Base-by-base conservation (phyloP, 2,888 invertebrate species). In the Cataglyphis albicans region DNA sequence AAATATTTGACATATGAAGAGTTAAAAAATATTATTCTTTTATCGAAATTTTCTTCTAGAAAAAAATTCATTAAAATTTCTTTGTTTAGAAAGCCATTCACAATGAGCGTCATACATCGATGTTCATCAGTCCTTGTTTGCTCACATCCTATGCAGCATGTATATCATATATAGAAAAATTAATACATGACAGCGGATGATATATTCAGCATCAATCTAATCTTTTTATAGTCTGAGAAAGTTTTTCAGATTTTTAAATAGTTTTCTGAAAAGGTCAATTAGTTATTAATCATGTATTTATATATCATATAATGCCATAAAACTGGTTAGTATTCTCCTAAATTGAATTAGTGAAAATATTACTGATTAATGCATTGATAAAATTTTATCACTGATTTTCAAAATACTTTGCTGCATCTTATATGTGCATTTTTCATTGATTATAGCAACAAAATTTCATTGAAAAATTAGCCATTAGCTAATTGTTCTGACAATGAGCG, bases 221-320 rank as follows among this genome's bases (percentile, higher is more conserved):
- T 12, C 3, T 61, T 15, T 21, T 1, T 0, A 1, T 73, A 73
- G 25, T 44, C 35, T 29, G 41, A 35, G 29, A 0, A 63, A 63
- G 59, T 7, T 73, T 61, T 7, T 4, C 7, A 52, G 4, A 32
- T 5, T 73, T 73, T 5, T 70, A 55, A 70, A 73, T 55, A 41
- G 15, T 61, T 63, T 15, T 15, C 21, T 25, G 5, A 55, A 57
- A 18, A 70, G 52, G 10, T 3, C n/a, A 3, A 57, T 3, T 18
- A 52, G 35, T 2, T 4, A 9, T 0, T 55, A 35, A 25, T 70
- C n/a, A 3, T 35, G 2, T 59, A 41, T 29, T 10, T 12, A 38
- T 44, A 61, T 44, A 41, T 57, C 21, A 55, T 38, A 15, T 18
- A 25, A 72, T 3, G 59, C 0, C 18, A 18, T 41, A 1, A 57